Base-by-base conservation (phyloP, 2,797 vertebrate genomes). In the Calcarius lapponicus region DNA sequence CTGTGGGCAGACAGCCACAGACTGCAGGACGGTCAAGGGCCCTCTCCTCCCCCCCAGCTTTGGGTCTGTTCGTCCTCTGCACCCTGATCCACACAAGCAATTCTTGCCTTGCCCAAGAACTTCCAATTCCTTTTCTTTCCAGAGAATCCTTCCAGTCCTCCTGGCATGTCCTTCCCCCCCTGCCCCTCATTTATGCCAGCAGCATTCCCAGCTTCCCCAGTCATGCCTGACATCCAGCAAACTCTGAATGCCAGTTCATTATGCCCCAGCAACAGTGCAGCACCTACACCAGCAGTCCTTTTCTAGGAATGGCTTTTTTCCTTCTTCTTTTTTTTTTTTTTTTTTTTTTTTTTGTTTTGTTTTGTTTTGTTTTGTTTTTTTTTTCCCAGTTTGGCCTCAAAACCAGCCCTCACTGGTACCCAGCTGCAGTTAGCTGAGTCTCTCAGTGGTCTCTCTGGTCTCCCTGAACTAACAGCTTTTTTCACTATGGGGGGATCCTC, bases 271-370 rank as follows among this genome's bases (percentile, higher is more conserved):
- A 88, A 4, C 25, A 62, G 40, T 6, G 38, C 43, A 86, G 62
- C n/a, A 79, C 29, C 32, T 25, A 22, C 45, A 19, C 25, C 19
- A 66, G 40, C 5, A 72, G 32, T 4, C 4, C 0, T 84, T 72
- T 81, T 34, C 34, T 32, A 36, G 67, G 38, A 61, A 56, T 24
- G 20, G 15, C 1, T 10, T 40, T 51, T 32, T 48, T 67, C 4
- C 17, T 62, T 36, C 11, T 51, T 28, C 0, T 4, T 6, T 3
- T 13, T 40, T 38, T 11, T 38, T 40, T 40, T 16, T 9, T 10
- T 19, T 5, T 2, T 14, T 78, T 51, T 76, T 28, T 9, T 19
- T 36, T 36, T 36, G n/a, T n/a, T n/a, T n/a, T n/a, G n/a, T n/a
- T 65, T 54, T 6, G 12, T 11, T 40, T 38, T 38, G 10, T 40